These are phyloP conservation scores for Oostethus manadensis DNA, from an alignment of 2,113 vertebrate species.

Conservation along the genomic window DNA sequence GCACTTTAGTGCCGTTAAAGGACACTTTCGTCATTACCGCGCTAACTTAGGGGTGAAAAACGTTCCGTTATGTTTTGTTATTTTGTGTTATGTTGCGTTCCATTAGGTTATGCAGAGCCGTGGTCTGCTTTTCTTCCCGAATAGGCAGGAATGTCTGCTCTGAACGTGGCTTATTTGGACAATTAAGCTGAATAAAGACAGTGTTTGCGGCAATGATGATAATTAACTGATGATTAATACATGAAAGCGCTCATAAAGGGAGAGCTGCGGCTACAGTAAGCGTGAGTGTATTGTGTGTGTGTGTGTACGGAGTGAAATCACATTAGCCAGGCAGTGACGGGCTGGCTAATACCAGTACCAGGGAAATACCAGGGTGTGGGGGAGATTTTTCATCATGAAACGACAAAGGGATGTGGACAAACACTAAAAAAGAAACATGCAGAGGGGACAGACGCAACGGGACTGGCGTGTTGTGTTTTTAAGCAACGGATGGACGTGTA, in stretches of 20 bases:
- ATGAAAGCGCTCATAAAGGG: neutral
- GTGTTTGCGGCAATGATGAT: neutral
- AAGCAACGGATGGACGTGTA: no score
- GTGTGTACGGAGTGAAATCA: neutral
- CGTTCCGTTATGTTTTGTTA: neutral
- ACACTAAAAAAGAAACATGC: conserved; percentile 2
- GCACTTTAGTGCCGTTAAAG: no score
- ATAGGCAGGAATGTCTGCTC: neutral
- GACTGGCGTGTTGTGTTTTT: no score
- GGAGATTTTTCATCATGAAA: conserved; percentile 37
- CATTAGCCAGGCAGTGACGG: neutral
- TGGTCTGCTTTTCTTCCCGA: neutral
- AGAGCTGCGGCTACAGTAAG: neutral
- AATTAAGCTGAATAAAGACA: neutral
- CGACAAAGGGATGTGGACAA: conserved; percentile 8
- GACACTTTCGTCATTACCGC: no score
- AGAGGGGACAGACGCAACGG: conserved; percentile 1
- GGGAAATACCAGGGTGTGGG: no score
- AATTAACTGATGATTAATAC: neutral
- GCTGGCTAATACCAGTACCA: neutral
- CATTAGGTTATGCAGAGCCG: no score
- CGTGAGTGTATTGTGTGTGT: neutral
- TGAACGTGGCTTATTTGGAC: neutral
- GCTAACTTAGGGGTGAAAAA: no score
- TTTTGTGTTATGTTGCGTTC: neutral